Evolutionary conservation across 2,888 invertebrate genomes (phyloP).

Genomic region (Podotricha telesiphe): DNA sequence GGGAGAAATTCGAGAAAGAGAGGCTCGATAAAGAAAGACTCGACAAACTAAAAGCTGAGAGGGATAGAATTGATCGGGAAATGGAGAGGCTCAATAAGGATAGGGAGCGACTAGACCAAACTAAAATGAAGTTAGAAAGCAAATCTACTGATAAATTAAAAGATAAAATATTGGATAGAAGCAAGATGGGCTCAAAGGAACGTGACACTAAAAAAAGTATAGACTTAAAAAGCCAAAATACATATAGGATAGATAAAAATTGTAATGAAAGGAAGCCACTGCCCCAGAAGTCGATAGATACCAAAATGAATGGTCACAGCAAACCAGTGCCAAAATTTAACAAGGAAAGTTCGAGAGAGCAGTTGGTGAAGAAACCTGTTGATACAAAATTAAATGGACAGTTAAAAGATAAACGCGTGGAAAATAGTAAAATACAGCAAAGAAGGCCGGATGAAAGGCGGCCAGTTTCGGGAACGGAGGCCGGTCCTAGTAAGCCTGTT

Average conservation of each 20-base stretch:
- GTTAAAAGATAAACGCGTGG: slow-evolving; percentile 44
- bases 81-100: slow-evolving; percentile 70
- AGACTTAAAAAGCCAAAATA: slow-evolving; percentile 76
- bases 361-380: slow-evolving; percentile 51
- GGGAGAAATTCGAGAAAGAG: slow-evolving; percentile 54
- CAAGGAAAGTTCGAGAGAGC: slow-evolving; percentile 50
- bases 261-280: slow-evolving; percentile 57
- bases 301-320: slow-evolving; percentile 63
- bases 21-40: slow-evolving; percentile 54
- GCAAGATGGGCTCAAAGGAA: slow-evolving; percentile 53
- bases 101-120: slow-evolving; percentile 70
- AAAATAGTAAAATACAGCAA: slow-evolving; percentile 58
- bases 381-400: slow-evolving; percentile 53
- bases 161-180: slow-evolving; percentile 60
- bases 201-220: slow-evolving; percentile 66
- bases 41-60: slow-evolving; percentile 70
- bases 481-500: slow-evolving; percentile 63
- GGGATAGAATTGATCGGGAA: slow-evolving; percentile 74
- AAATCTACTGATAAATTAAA: slow-evolving; percentile 55
- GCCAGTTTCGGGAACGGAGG: slow-evolving; percentile 49
- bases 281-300: slow-evolving; percentile 58
- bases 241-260: slow-evolving; percentile 80
- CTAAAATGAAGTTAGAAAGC: slow-evolving; percentile 66
- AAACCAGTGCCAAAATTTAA: slow-evolving; percentile 64
- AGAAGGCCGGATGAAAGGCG: slow-evolving; percentile 60